Base-by-base conservation (phyloP, 2,888 invertebrate species). In the Phortica okadai region DNA sequence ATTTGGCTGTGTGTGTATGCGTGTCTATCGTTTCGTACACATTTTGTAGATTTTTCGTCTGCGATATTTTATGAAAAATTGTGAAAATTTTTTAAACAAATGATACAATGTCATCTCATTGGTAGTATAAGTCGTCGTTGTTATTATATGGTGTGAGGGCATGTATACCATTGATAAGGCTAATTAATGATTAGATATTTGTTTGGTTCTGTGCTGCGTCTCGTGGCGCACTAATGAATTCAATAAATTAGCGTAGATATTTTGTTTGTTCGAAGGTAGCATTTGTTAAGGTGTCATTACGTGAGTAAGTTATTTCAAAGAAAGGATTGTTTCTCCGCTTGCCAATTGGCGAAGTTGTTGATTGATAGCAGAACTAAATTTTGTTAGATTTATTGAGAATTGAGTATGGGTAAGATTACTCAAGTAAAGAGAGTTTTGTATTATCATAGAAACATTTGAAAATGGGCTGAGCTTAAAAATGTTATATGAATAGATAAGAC, bases 61-160 rank as follows among this genome's bases (percentile, higher is more conserved):
- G 70, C 74, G 82, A 84, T 82, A 83, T 81, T 79, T 81, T 78
- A 81, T 82, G 80, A 80, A 83, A 84, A 83, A 82, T 84, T 79
- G 75, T 79, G 78, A 5, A 74, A 75, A 77, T 73, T 73, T 78
- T 62, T 78, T 58, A 75, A 80, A 82, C 80, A 83, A 83, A 83
- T 83, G 74, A 77, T 77, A 74, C 70, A 62, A 77, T 78, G 80
- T 11, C 62, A n/a, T 74, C 25, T 25, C 21, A 11, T 76, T 80
- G 77, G 66, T 10, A 14, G 42, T 69, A 59, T 4, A 16, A 73
- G 62, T 41, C 59, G 21, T 6, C 33, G 8, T 33, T 11, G n/a
- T 6, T 11, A 10, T 2, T n/a, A 11, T 14, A 54, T 6, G 11
- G 70, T 72, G 8, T 72, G 70, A 25, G 54, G 66, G 56, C 41